Conservation (phyloP, 2,888 invertebrate species). For the Protodeltote pygarga region DNA sequence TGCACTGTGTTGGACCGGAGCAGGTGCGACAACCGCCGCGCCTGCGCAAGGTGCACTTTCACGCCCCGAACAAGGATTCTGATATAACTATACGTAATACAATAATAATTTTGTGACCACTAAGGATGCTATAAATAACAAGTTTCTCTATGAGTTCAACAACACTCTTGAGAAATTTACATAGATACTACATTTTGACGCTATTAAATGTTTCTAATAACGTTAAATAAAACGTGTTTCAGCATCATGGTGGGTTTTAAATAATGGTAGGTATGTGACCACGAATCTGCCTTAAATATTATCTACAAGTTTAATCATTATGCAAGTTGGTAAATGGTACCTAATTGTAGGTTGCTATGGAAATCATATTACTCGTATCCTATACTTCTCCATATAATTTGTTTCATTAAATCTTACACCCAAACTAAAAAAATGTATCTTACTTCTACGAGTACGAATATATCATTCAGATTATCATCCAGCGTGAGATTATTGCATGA, state of each 20-base stretch:
- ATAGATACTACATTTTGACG: conserved; percentile 60
- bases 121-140: conserved; percentile 55
- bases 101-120: conserved; percentile 16
- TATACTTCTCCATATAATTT: too few species aligned
- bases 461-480: too few species aligned
- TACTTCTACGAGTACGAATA: too few species aligned
- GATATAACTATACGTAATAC: conserved; percentile 38
- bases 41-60: conserved; percentile 78
- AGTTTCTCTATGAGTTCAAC: conserved; percentile 60
- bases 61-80: conserved; percentile 65
- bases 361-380: neutral
- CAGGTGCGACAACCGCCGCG: conserved; percentile 72
- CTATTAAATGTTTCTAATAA: conserved; percentile 54
- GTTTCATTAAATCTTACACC: too few species aligned
- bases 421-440: too few species aligned
- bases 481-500: conserved; percentile 17
- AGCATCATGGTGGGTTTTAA: conserved; percentile 6
- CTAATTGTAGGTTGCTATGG: neutral
- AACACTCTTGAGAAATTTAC: conserved; percentile 60
- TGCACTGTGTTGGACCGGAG: conserved; percentile 74
- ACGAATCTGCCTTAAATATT: conserved; percentile 8
- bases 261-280: conserved; percentile 18
- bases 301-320: conserved; percentile 6
- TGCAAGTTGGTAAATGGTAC: neutral
- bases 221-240: conserved; percentile 48